These are phyloP conservation scores for Eilema caniola DNA, from an alignment of 2,888 invertebrate species.

Conservation along the genomic window DNA sequence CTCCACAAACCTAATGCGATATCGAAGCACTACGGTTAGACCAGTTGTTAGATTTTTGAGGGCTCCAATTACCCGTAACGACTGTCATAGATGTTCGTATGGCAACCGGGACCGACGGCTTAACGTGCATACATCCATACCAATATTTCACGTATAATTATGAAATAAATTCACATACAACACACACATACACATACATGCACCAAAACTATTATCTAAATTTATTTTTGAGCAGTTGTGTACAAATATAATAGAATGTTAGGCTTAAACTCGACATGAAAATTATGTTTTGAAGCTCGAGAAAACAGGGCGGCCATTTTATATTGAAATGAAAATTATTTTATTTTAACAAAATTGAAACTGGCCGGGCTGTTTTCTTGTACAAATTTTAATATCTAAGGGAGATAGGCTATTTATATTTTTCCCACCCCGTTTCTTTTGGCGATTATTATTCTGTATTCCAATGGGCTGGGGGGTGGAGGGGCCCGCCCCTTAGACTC, in stretches of 20 bases:
- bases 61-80: too few relatives aligned
- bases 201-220: not conserved
- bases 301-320: constrained; percentile 44
- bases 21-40: too few relatives aligned
- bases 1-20: too few relatives aligned
- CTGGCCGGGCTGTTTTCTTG: constrained; percentile 68
- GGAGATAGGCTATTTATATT: constrained; percentile 86
- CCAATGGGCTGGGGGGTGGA: constrained; percentile 75
- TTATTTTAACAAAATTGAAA: constrained; percentile 81
- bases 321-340: constrained; percentile 67
- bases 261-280: constrained; percentile 21
- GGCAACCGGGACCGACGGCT: too few relatives aligned
- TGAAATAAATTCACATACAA: too few relatives aligned
- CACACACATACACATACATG: not conserved
- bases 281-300: constrained; percentile 41
- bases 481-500: constrained; percentile 78
- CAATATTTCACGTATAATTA: too few relatives aligned
- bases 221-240: not conserved
- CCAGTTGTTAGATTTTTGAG: too few relatives aligned
- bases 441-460: constrained; percentile 87
- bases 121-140: too few relatives aligned
- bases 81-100: too few relatives aligned
- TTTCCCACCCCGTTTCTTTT: constrained; percentile 84
- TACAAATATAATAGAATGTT: constrained; percentile 10
- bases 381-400: constrained; percentile 85